Evolutionary conservation across 2,888 invertebrate genomes (phyloP), one percentile per base, ranked within the genome.

Genomic region (Caenorhabditis doughertyi): DNA sequence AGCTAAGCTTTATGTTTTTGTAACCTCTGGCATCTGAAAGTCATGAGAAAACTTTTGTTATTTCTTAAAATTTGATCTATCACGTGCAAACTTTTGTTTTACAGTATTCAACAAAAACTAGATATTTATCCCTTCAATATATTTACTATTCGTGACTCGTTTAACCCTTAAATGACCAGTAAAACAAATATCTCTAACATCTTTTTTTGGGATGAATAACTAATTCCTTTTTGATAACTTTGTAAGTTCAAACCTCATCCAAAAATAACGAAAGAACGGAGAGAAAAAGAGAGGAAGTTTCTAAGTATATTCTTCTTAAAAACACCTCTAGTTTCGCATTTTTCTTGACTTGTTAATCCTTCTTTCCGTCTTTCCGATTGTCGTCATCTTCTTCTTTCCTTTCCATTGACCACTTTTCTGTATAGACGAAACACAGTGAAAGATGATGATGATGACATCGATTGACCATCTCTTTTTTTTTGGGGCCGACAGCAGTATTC

Each of bases 251-350:
- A 27, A 47, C 18, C 32, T 64, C 21, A 27, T 49, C 44, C 44
- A 18, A 64, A 49, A 64, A 64, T 29, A 49, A 29, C n/a, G n/a
- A n/a, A n/a, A n/a, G n/a, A n/a, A n/a, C n/a, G n/a, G n/a, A n/a
- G n/a, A 7, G 1, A 2, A 5, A 25, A 39, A 23, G 5, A 3
- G 21, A 7, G 29, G 47, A 64, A 64, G 64, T 64, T 64, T 64
- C n/a, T 64, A 64, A 64, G 64, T 65, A 51, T 65, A 65, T 51
- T 32, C 35, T 35, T 65, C 65, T 65, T 51, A 65, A 65, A 65
- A 65, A 51, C 65, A 65, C 65, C 51, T 65, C 65, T 51, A 65
- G 65, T 65, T 65, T 51, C 23, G 11, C 25, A 51, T 23, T 16
- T 25, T 44, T 27, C 23, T 35, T 65, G 65, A 51, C 65, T 51